Evolutionary conservation across 2,888 invertebrate species (phyloP).

Genomic region (Oconnorella tubifera): DNA sequence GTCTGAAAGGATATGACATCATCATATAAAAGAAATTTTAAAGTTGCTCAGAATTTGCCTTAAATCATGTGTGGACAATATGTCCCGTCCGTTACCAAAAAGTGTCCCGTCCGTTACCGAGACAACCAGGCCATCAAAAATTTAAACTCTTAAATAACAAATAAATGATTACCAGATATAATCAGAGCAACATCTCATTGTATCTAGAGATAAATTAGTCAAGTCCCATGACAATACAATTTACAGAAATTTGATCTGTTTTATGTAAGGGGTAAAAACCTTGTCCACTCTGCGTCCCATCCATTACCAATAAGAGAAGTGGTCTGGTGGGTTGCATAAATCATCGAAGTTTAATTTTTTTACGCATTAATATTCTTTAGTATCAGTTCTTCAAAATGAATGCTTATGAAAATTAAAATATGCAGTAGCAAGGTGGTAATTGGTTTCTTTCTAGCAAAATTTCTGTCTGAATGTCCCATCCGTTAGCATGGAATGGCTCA

Average conservation of each 20-base stretch:
- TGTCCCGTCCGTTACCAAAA: background rate
- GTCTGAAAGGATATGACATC: no score
- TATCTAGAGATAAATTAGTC: background rate
- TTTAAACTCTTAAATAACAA: background rate
- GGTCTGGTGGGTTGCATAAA: background rate
- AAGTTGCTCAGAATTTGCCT: background rate
- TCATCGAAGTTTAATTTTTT: background rate
- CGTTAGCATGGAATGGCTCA: background rate
- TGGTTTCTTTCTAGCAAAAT: background rate
- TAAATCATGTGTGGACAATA: background rate
- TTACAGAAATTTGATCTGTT: background rate
- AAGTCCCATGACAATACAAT: background rate
- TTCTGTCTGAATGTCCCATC: background rate
- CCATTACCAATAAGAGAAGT: background rate
- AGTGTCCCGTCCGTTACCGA: constrained; percentile 1
- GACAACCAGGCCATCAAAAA: background rate
- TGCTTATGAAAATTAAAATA: background rate
- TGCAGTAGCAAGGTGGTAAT: background rate
- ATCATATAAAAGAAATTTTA: no score
- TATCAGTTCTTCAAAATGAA: background rate
- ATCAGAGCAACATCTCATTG: background rate
- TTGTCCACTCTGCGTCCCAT: background rate
- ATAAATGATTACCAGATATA: background rate
- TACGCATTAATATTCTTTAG: background rate
- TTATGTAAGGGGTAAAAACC: background rate